Evolutionary conservation across 2,888 invertebrate species (phyloP), one percentile per base, ranked within the genome.

Genomic region (Anoplius nigerrimus): DNA sequence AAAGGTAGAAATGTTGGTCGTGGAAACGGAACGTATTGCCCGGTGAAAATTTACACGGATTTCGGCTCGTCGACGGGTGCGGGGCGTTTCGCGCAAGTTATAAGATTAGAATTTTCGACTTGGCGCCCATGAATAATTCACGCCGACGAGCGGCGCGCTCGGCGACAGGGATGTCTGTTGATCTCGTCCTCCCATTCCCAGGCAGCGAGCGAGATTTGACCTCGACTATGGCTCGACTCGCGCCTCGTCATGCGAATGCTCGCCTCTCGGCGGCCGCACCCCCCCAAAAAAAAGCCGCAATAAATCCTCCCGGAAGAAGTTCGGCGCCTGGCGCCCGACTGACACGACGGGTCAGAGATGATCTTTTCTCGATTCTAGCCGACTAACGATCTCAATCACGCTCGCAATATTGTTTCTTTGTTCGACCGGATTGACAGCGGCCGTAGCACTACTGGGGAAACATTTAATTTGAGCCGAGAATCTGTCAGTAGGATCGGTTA

Each of bases 51-150:
- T 45, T 58, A 54, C 43, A n/a, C 20, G 21, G 34, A 48, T 48
- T 48, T 48, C 48, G 48, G 48, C 56, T 15, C 56, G 13, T 43
- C 21, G 20, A 0, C 15, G 42, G 42, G n/a, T n/a, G n/a, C n/a
- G 20, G 34, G 18, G 21, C 43, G 42, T 56, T 72, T 75, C 48
- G 42, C n/a, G 48, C n/a, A 66, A 68, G 66, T 71, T 67, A 60
- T 63, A 63, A 60, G 66, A 67, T 59, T 59, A 62, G 71, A 72
- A 67, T 71, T 71, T 56, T 42, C 45, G 22, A 64, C 15, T 45
- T 51, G 22, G n/a, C 52, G 20, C 20, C 51, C 68, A 67, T 77
- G 69, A 73, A 75, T 78, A 78, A 78, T 77, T 69, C 74, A 71
- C 54, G 18, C n/a, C 53, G 42, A 43, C 48, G 51, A 46, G 27